Base-by-base conservation (phyloP, 2,888 invertebrate species). In the Apamea anceps region DNA sequence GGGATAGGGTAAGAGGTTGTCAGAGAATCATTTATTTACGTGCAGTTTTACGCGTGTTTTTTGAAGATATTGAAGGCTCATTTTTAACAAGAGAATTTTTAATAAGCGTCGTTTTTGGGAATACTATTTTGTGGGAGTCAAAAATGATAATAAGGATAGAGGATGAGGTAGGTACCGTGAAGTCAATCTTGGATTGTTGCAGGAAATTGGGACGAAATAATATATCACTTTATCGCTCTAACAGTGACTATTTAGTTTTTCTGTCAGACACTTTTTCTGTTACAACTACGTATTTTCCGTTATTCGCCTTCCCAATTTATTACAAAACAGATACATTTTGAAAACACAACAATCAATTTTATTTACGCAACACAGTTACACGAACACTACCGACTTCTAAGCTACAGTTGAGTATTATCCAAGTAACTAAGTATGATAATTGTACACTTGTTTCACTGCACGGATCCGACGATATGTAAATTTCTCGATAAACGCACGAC, bases 401-500 rank as follows among this genome's bases (percentile, higher is more conserved):
- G 62, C 48, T 48, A 57, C 37, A 76, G 37, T 51, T 70, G 62
- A 76, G 77, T 66, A 66, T 70, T 73, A 28, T 67, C 57, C 57
- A 54, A 80, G 66, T 79, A 70, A 71, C 57, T 78, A 67, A 63
- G 78, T 72, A 86, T 78, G 84, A 77, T 72, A 84, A 74, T 77
- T 60, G 25, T 8, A 28, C 60, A 68, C 37, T 81, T 28, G 63
- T 45, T 68, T 10, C 67, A 37, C 84, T n/a, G 10, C 42, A 63
- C 13, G 87, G 25, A 60, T 75, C 51, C 71, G 13, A 15, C 66
- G 57, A 51, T 84, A 84, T 84, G 84, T 72, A n/a, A 84, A 84
- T 84, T 28, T 37, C 3, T n/a, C 67, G 84, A 87, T 87, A 85
- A 84, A 57, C 63, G 42, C 87, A 84, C 87, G 73, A 79, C 87